Conservation (phyloP, 1,140 invertebrate genomes). For the Drosophila athabasca region DNA sequence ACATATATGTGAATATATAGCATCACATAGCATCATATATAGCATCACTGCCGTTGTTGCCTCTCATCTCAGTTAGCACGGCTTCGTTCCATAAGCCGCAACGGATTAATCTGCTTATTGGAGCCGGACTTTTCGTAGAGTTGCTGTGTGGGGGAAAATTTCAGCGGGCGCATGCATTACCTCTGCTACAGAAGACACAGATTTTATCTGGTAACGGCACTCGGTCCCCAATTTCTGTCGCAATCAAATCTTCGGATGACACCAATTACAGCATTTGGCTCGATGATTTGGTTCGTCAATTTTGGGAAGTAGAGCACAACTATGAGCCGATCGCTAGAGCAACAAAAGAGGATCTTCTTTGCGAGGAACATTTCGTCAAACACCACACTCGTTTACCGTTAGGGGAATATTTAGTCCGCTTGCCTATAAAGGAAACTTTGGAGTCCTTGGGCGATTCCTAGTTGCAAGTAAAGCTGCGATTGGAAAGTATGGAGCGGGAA, state of each 20-base stretch:
- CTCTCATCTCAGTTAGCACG: no score
- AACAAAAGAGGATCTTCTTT: no score
- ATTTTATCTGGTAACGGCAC: background rate
- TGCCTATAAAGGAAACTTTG: no score
- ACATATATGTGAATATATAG: no score
- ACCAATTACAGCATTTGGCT: background rate
- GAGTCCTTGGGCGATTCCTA: no score
- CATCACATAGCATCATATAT: no score
- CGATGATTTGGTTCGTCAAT: background rate
- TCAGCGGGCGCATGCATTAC: background rate
- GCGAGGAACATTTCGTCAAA: no score
- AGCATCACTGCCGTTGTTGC: no score
- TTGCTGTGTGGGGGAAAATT: background rate
- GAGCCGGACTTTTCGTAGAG: background rate
- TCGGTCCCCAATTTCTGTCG: background rate
- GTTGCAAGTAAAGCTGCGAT: no score
- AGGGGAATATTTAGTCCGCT: no score
- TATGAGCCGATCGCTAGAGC: background rate
- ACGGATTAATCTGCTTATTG: background rate
- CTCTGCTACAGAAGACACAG: background rate
- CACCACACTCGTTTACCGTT: no score
- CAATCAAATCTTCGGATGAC: background rate
- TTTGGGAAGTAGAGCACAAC: background rate
- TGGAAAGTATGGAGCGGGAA: no score
- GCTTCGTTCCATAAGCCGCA: background rate